phyloP scores from a whole-genome alignment of 1,140 invertebrate species.

The Zeugodacus cucurbitae region DNA sequence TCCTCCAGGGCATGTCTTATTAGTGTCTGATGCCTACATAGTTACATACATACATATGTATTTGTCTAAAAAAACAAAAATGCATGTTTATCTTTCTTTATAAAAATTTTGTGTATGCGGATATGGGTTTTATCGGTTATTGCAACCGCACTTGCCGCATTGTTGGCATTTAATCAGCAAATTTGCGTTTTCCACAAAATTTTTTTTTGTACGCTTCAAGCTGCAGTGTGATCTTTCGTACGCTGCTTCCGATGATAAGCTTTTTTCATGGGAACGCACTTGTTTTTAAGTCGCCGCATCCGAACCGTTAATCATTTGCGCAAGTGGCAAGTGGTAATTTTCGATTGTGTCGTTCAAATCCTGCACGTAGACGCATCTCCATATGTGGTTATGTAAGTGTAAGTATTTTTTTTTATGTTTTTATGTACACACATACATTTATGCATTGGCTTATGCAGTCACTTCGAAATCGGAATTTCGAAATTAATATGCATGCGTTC shows the following conservation, averaged over 20 bases:
- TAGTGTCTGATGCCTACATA: background rate
- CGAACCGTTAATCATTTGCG: background rate
- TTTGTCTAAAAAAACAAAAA: background rate
- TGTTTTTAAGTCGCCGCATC: background rate
- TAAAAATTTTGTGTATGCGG: background rate
- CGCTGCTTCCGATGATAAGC: background rate
- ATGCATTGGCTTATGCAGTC: background rate
- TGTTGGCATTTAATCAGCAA: background rate
- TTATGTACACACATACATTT: background rate
- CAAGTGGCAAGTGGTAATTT: background rate
- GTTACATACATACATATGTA: background rate
- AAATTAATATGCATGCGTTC: background rate
- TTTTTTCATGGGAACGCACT: background rate
- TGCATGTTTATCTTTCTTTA: background rate
- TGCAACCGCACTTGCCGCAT: constrained; percentile 1
- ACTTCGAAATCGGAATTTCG: background rate
- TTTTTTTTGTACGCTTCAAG: background rate
- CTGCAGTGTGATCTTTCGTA: background rate
- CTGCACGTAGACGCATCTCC: background rate
- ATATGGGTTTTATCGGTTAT: constrained; percentile 16
- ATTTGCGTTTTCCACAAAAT: background rate
- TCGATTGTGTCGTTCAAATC: background rate
- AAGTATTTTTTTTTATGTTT: background rate
- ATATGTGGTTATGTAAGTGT: background rate
- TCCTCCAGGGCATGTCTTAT: background rate